phyloP scores from a whole-genome alignment of 2,888 invertebrate species.

The Caenorhabditis plicata region DNA sequence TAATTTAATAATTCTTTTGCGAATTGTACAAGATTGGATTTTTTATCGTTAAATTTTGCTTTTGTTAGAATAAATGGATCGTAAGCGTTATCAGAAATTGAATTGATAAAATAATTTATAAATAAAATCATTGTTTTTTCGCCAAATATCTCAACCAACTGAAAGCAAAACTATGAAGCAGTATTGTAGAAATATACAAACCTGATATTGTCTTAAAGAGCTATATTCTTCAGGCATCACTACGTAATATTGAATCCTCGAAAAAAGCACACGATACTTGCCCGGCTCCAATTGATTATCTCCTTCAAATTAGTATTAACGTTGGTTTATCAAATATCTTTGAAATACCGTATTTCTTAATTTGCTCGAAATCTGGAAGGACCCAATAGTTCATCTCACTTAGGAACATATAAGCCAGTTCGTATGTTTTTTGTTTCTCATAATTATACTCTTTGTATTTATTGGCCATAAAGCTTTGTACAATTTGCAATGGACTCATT shows the following conservation, averaged over 20 bases:
- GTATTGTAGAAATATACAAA: background rate
- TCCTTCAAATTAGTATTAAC: slow-evolving; percentile 1
- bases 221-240: slow-evolving; percentile 16
- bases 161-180: background rate
- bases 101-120: slow-evolving; percentile 10
- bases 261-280: slow-evolving; percentile 7
- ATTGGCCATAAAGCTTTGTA: slow-evolving; percentile 7
- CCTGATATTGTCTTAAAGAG: slow-evolving; percentile 25
- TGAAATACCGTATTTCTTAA: slow-evolving; percentile 1
- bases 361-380: slow-evolving; percentile 5
- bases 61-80: slow-evolving; percentile 8
- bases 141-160: slow-evolving; percentile 29
- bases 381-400: slow-evolving; percentile 29
- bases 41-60: slow-evolving; percentile 15
- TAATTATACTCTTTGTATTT: background rate
- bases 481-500: slow-evolving; percentile 6
- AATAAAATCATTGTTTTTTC: slow-evolving; percentile 6
- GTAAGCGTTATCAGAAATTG: background rate
- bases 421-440: slow-evolving; percentile 17
- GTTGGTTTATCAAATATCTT: background rate
- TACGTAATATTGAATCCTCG: slow-evolving; percentile 20
- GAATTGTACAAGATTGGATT: background rate
- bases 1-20: slow-evolving; percentile 7
- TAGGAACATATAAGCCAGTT: slow-evolving; percentile 14
- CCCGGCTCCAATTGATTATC: slow-evolving; percentile 11